phyloP scores from a whole-genome alignment of 1,140 invertebrate species.

The Geopemphigus sp. region DNA sequence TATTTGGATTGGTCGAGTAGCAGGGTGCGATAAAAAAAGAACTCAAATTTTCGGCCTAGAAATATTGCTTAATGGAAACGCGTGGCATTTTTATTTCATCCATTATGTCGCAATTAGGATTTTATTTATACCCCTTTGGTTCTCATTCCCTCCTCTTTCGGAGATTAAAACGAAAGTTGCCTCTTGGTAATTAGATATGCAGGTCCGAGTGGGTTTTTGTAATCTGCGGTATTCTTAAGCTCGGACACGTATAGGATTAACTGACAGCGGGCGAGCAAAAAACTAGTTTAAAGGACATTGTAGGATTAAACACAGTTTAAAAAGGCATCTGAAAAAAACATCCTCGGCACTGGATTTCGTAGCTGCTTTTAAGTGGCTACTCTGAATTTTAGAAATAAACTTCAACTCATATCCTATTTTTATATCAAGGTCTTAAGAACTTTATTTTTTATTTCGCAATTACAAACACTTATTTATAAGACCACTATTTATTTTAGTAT shows the following conservation, averaged over 20 bases:
- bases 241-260: slow-evolving; percentile 48
- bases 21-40: slow-evolving; percentile 24
- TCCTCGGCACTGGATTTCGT: slow-evolving; percentile 39
- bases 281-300: slow-evolving; percentile 46
- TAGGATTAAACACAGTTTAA: slow-evolving; percentile 48
- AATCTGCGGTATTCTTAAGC: slow-evolving; percentile 49
- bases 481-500: background rate
- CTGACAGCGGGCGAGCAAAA: slow-evolving; percentile 28
- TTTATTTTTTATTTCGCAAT: slow-evolving; percentile 14
- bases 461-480: background rate
- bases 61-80: slow-evolving; percentile 24
- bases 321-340: slow-evolving; percentile 48
- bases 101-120: slow-evolving; percentile 48
- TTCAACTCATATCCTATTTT: slow-evolving; percentile 19
- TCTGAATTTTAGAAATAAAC: slow-evolving; percentile 34
- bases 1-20: slow-evolving; percentile 45
- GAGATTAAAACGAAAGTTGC: slow-evolving; percentile 48
- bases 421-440: slow-evolving; percentile 14
- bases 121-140: slow-evolving; percentile 41
- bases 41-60: background rate
- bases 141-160: slow-evolving; percentile 27
- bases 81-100: slow-evolving; percentile 25
- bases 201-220: slow-evolving; percentile 49
- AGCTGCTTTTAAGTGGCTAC: slow-evolving; percentile 35
- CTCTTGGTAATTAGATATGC: slow-evolving; percentile 48